Evolutionary conservation across 1,140 invertebrate genomes (phyloP), one percentile per base, ranked within the genome.

Genomic region (Eurytemora carolleeae): DNA sequence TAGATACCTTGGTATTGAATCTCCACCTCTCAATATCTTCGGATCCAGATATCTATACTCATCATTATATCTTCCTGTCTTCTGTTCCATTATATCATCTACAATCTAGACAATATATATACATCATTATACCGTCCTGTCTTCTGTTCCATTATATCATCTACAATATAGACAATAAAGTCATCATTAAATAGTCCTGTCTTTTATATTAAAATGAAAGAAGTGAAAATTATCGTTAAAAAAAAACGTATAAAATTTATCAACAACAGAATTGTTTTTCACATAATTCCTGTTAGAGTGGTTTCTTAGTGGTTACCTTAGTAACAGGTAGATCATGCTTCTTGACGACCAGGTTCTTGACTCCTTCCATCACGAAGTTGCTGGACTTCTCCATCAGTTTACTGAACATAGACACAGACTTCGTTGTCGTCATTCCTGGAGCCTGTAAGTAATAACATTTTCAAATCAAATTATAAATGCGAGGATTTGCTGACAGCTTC

Each of bases 281-380:
- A n/a, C n/a, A n/a, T n/a, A n/a, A n/a, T n/a, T n/a, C n/a, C n/a
- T n/a, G n/a, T n/a, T n/a, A n/a, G n/a, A n/a, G n/a, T n/a, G n/a
- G n/a, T n/a, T n/a, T n/a, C n/a, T n/a, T n/a, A n/a, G n/a, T n/a
- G n/a, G n/a, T n/a, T n/a, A 44, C 31, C 52, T 58, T 64, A 2
- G 63, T 64, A 17, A 63, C 25, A 15, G 63, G 63, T 18, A 57
- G 54, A 31, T 20, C 87, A 76, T 98, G 92, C 76, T 86, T 84
- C 71, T 98, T 98, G 3, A 98, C 86, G 25, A 98, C 94, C 63
- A 99, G 79, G 79, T 98, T 98, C 73, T 98, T 97, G 0, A 98
- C 95, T 31, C 95, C 95, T 76, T 98, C 95, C 93, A 98, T 98
- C 0, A 98, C 91, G 76, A 98, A 96, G 55, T 89, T 91, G 1